Conservation (phyloP, 2,888 invertebrate species). For the Trachelus troglodyta region DNA sequence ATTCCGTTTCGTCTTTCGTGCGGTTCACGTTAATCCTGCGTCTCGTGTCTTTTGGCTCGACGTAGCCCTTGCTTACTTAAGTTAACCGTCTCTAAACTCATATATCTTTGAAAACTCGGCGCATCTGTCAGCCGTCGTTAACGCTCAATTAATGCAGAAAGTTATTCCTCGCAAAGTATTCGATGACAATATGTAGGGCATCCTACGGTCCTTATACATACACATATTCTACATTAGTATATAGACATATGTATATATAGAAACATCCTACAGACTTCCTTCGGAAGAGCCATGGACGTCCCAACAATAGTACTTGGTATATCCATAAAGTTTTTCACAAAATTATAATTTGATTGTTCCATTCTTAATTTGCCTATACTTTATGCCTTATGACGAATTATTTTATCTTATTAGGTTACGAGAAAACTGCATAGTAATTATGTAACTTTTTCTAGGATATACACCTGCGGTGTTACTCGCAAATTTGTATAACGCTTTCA, state of each 20-base stretch:
- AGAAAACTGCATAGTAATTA: background rate
- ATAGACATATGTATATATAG: no score
- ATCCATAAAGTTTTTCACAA: background rate
- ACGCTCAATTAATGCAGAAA: conserved; percentile 26
- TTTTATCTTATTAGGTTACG: background rate
- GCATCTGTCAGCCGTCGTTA: conserved; percentile 23
- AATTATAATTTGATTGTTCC: background rate
- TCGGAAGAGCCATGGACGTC: background rate
- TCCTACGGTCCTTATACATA: no score
- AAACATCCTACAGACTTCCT: background rate
- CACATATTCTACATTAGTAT: no score
- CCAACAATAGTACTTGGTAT: background rate
- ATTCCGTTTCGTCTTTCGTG: conserved; percentile 42
- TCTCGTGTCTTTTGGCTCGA: conserved; percentile 35
- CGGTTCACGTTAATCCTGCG: conserved; percentile 52
- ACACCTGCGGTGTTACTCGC: background rate
- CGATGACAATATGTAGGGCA: background rate
- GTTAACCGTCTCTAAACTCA: conserved; percentile 26
- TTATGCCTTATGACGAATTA: background rate
- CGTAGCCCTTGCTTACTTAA: conserved; percentile 24
- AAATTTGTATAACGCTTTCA: background rate
- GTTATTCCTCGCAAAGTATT: background rate
- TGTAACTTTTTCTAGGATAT: background rate
- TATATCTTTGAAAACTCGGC: conserved; percentile 39
- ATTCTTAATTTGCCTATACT: background rate